A percentile compares a stretch with the other conserved stretches of the same genome.
phyloP scores from a whole-genome alignment of 2,113 vertebrate species.

The Salvelinus fontinalis region DNA sequence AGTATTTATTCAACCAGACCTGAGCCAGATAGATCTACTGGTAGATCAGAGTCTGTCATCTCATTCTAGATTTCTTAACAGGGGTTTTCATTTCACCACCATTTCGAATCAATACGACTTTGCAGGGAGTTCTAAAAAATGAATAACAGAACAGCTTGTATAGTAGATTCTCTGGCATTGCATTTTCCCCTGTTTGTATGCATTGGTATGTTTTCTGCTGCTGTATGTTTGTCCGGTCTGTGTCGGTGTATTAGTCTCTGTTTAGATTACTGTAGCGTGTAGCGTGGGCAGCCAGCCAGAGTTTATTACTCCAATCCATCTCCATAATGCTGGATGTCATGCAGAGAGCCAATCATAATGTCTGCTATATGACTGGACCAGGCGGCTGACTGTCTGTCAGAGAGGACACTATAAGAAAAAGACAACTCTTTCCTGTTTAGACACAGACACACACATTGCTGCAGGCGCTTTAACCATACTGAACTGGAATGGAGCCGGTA shows the following conservation, averaged over 20 bases:
- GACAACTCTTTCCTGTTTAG: neutral
- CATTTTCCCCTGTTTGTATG: neutral
- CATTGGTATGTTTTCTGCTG: neutral
- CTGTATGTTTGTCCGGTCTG: neutral
- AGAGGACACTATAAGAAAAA: constrained; percentile 33
- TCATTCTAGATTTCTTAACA: too few relatives aligned
- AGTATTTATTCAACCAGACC: neutral
- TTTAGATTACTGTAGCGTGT: constrained; percentile 22
- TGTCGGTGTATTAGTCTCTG: constrained; percentile 3
- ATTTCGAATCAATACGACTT: neutral
- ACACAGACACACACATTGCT: neutral
- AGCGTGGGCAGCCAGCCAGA: constrained; percentile 16
- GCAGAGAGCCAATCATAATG: constrained; percentile 36
- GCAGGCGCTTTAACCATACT: neutral
- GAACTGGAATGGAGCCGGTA: constrained; percentile 20
- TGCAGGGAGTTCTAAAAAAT: neutral
- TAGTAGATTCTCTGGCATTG: neutral
- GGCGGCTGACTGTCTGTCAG: constrained; percentile 22
- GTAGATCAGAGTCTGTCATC: too few relatives aligned
- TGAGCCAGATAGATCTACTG: neutral
- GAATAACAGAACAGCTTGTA: neutral
- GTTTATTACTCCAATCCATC: constrained; percentile 57
- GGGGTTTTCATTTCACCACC: neutral
- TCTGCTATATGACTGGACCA: constrained; percentile 24
- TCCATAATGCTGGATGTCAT: constrained; percentile 41